phyloP scores from a whole-genome alignment of 1,140 invertebrate genomes.

The Bombus balteatus region DNA sequence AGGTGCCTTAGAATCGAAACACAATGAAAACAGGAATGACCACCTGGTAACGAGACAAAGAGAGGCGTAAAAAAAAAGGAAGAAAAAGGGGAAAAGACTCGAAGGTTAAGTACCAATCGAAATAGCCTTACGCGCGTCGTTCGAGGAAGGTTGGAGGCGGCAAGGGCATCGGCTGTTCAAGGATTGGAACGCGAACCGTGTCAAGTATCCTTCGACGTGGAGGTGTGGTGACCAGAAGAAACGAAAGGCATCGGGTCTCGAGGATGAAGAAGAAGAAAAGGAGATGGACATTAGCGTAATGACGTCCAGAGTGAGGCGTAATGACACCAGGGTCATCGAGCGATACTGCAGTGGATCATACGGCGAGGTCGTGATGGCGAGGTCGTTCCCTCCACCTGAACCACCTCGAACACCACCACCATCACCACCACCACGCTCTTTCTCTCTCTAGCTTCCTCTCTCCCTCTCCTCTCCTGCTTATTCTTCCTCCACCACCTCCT shows the following conservation, averaged over 20 bases:
- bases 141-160: constrained; percentile 50
- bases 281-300: constrained; percentile 72
- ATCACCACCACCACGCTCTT: constrained; percentile 14
- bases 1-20: constrained; percentile 5
- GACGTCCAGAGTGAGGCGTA: constrained; percentile 69
- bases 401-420: constrained; percentile 26
- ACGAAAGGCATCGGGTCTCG: constrained; percentile 25
- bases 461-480: constrained; percentile 3
- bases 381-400: constrained; percentile 64
- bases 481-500: constrained; percentile 1
- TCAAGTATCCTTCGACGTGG: constrained; percentile 56
- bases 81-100: constrained; percentile 11
- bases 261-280: constrained; percentile 55
- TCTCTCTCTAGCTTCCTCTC: constrained; percentile 4
- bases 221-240: constrained; percentile 56
- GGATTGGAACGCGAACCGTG: constrained; percentile 63
- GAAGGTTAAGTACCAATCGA: constrained; percentile 61
- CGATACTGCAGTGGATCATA: constrained; percentile 68
- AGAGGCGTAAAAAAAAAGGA: not conserved
- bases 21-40: constrained; percentile 55
- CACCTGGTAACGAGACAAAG: constrained; percentile 33
- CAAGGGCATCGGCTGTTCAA: constrained; percentile 55
- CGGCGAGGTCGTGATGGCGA: constrained; percentile 68
- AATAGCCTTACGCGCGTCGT: constrained; percentile 38
- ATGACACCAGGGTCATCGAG: constrained; percentile 72